These are phyloP conservation scores for Eupithecia subfuscata DNA, from an alignment of 2,888 invertebrate genomes.

Conservation along the genomic window DNA sequence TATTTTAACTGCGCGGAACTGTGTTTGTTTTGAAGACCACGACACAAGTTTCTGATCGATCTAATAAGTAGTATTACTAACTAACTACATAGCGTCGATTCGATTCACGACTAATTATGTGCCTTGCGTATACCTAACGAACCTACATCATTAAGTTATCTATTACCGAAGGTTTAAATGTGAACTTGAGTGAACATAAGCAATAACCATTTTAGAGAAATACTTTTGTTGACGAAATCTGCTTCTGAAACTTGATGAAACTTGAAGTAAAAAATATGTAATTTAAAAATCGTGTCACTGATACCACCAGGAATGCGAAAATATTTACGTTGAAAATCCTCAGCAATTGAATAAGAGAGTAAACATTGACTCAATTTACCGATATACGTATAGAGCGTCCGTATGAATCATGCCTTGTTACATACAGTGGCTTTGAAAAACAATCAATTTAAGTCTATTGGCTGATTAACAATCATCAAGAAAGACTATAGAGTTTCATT, in stretches of 20 bases:
- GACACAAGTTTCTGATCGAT: not conserved
- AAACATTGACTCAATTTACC: constrained; percentile 60
- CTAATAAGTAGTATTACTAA: not conserved
- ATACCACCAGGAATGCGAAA: constrained; percentile 10
- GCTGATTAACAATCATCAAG: constrained; percentile 62
- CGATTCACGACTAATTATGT: not conserved
- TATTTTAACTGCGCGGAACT: constrained; percentile 36
- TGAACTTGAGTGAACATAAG: not conserved
- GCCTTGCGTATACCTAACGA: not conserved
- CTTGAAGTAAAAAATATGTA: not conserved
- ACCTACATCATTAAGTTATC: not conserved
- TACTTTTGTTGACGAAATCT: not conserved
- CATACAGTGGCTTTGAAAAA: constrained; percentile 47
- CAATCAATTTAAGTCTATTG: constrained; percentile 71
- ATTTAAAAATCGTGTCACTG: not conserved
- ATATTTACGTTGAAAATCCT: constrained; percentile 56
- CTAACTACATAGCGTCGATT: not conserved
- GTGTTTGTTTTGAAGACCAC: constrained; percentile 1
- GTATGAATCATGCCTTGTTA: constrained; percentile 56
- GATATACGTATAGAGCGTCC: constrained; percentile 49
- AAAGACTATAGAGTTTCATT: constrained; percentile 54
- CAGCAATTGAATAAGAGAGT: constrained; percentile 46
- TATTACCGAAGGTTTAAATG: not conserved
- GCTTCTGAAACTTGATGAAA: not conserved
- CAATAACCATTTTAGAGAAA: not conserved